phyloP scores from a whole-genome alignment of 1,140 invertebrate species.

The Dreissena polymorpha region DNA sequence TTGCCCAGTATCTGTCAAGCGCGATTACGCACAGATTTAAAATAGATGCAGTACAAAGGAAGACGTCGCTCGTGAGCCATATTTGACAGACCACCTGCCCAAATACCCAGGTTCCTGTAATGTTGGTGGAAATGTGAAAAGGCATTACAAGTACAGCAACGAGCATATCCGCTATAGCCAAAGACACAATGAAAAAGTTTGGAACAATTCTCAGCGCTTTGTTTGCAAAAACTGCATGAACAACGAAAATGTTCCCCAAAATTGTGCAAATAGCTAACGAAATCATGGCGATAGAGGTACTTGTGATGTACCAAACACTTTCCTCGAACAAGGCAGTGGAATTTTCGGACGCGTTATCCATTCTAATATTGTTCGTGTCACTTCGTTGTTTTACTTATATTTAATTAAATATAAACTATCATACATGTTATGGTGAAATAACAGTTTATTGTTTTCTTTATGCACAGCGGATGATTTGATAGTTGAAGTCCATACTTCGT shows the following conservation, averaged over 20 bases:
- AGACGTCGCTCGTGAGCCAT: slow-evolving; percentile 97
- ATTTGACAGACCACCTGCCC: slow-evolving; percentile 95
- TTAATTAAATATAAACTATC: no score
- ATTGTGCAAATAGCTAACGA: slow-evolving; percentile 84
- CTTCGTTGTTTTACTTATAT: no score
- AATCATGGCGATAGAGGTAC: slow-evolving; percentile 84
- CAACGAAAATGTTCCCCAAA: slow-evolving; percentile 94
- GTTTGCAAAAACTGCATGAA: slow-evolving; percentile 96
- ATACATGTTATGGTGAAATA: no score
- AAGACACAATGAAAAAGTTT: slow-evolving; percentile 97
- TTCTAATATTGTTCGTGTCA: no score
- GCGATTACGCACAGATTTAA: slow-evolving; percentile 97
- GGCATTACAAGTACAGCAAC: slow-evolving; percentile 97
- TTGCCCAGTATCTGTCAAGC: slow-evolving; percentile 86
- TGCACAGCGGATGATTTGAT: no score
- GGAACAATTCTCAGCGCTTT: slow-evolving; percentile 96
- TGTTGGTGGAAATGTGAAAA: slow-evolving; percentile 95
- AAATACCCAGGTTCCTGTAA: slow-evolving; percentile 90
- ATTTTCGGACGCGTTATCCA: no score
- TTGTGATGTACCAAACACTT: slow-evolving; percentile 30
- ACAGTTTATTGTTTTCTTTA: no score
- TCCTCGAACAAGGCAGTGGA: neutral
- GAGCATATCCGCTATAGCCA: slow-evolving; percentile 96
- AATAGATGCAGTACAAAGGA: slow-evolving; percentile 97
- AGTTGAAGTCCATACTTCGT: no score